Base-by-base conservation (phyloP, 2,797 vertebrate genomes). In the Siniperca obscura region DNA sequence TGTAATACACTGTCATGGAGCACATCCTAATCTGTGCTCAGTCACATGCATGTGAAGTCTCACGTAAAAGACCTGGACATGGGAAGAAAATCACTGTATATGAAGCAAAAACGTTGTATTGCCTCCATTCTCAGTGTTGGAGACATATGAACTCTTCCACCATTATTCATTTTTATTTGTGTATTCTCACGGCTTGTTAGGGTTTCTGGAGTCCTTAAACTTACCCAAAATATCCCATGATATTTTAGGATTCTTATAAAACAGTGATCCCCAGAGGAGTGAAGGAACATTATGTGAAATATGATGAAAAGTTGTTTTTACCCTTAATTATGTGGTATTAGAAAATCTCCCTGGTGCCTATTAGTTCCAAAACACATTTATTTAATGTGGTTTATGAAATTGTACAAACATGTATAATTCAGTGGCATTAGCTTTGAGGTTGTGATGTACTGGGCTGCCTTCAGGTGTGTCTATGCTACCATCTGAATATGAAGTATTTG, bases 181-280 rank as follows among this genome's bases (percentile, higher is more conserved):
- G 64, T 69, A 59, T 85, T 77, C 74, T 84, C 60, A 76, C 72
- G 68, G 46, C 80, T 70, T 83, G 48, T 73, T 60, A 36, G 21
- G 25, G 56, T 46, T 79, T 81, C 59, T 44, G 21, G 69, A 85
- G 76, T 71, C 65, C 71, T 85, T 64, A 72, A 76, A 65, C 30
- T 34, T 64, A 40, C 57, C 64, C 25, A 74, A 72, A 90, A 78
- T 71, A 79, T 56, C 65, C 38, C 40, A 70, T 79, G 66, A 67
- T 70, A 70, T 86, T 82, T 89, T 86, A 83, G 81, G 53, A 69
- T 72, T 53, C 16, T 67, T 78, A 86, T 83, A 85, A 91, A 91
- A 74, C 19, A 59, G 2, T 22, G 14, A 67, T 65, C 67, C 78
- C 76, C 76, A 76, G 25, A 79, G 48, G 44, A 44, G n/a, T 27